Evolutionary conservation across 2,888 invertebrate genomes (phyloP).

Genomic region (Adineta ricciae): DNA sequence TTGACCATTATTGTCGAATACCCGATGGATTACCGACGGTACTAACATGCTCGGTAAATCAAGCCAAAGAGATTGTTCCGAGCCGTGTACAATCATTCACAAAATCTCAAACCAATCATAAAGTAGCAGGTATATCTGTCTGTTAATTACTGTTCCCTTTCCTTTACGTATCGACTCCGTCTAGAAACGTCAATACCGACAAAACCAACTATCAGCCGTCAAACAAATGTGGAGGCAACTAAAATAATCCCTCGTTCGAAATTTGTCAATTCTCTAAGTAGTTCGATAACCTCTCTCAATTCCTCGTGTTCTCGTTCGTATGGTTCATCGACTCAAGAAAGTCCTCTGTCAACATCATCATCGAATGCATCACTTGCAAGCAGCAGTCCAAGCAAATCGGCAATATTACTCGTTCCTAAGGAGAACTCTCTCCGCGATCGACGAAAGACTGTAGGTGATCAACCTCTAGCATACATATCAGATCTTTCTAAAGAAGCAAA

Average conservation of each 20-base stretch:
- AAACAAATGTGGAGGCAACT: neutral
- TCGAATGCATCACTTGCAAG: neutral
- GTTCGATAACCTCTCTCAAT: neutral
- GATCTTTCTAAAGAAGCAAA: neutral
- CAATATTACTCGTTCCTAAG: neutral
- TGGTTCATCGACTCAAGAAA: neutral
- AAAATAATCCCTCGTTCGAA: neutral
- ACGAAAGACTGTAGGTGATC: neutral
- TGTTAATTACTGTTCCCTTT: neutral
- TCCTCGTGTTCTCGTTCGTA: neutral
- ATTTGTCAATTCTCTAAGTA: neutral
- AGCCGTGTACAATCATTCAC: neutral
- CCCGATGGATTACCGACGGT: slow-evolving; percentile 75
- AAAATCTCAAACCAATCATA: neutral
- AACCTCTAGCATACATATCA: neutral
- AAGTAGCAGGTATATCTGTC: neutral
- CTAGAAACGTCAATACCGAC: neutral
- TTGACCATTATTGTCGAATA: slow-evolving; percentile 74
- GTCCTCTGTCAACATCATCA: neutral
- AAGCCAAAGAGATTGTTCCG: neutral
- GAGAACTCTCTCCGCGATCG: neutral
- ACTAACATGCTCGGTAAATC: slow-evolving; percentile 60
- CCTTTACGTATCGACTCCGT: neutral
- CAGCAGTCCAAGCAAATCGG: neutral
- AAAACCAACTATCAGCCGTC: neutral